A percentile compares a stretch with the other conserved stretches of the same genome.
These are phyloP conservation scores for Rachycentron canadum DNA, from an alignment of 2,797 vertebrate species.

Conservation along the genomic window DNA sequence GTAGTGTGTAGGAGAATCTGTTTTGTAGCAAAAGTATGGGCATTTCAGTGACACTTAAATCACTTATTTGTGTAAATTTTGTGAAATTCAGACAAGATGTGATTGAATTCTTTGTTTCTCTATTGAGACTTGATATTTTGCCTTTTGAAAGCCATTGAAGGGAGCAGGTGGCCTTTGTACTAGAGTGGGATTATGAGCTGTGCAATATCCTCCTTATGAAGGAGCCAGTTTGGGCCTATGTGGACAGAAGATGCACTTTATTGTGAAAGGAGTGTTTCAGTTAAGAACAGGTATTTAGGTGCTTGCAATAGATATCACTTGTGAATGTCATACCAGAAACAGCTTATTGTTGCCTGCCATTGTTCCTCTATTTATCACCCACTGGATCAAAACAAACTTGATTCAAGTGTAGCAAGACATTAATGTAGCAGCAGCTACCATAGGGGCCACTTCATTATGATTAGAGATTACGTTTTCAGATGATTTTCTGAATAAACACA, in stretches of 20 bases:
- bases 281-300: slow-evolving; percentile 55
- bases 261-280: slow-evolving; percentile 53
- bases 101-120: slow-evolving; percentile 40
- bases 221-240: slow-evolving; percentile 39
- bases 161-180: slow-evolving; percentile 58
- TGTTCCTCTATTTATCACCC: slow-evolving; percentile 60
- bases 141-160: slow-evolving; percentile 50
- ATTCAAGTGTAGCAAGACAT: slow-evolving; percentile 75
- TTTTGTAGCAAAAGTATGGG: slow-evolving; percentile 40
- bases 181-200: slow-evolving; percentile 38
- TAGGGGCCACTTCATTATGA: slow-evolving; percentile 46
- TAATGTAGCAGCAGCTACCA: slow-evolving; percentile 55
- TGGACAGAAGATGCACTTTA: slow-evolving; percentile 79
- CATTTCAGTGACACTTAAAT: slow-evolving; percentile 52
- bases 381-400: slow-evolving; percentile 55
- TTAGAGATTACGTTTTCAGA: slow-evolving; percentile 60
- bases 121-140: slow-evolving; percentile 51
- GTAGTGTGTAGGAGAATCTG: slow-evolving; percentile 51
- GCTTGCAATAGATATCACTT: slow-evolving; percentile 71
- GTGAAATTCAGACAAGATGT: slow-evolving; percentile 45
- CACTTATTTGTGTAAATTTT: slow-evolving; percentile 55
- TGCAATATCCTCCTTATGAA: slow-evolving; percentile 63
- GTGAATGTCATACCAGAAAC: slow-evolving; percentile 75
- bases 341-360: slow-evolving; percentile 47
- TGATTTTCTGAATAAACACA: slow-evolving; percentile 79